These are phyloP conservation scores for Gallinago solitaria DNA, from an alignment of 2,797 vertebrate species.

Conservation along the genomic window DNA sequence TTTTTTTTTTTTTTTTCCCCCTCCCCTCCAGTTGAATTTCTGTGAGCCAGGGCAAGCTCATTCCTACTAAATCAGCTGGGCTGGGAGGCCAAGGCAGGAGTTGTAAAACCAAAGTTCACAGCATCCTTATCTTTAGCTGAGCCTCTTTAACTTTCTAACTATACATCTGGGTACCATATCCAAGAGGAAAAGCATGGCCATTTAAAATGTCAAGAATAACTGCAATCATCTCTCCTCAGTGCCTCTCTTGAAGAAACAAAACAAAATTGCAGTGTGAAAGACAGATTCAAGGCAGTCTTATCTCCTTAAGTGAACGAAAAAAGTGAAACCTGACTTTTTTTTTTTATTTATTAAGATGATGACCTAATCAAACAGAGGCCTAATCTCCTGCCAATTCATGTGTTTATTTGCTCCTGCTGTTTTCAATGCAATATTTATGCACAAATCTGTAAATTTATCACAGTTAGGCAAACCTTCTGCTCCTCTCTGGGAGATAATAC, in stretches of 20 bases:
- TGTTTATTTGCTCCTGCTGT: not conserved
- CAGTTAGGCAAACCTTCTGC: not conserved
- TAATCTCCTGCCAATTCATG: not conserved
- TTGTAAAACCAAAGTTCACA: slow-evolving; percentile 39
- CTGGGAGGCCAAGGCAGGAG: slow-evolving; percentile 28
- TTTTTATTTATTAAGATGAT: not conserved
- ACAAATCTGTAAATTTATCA: not conserved
- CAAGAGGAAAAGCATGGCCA: slow-evolving; percentile 45
- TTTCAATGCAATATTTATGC: not conserved
- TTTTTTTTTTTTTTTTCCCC: not conserved
- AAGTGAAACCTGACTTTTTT: not conserved
- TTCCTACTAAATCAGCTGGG: slow-evolving; percentile 27
- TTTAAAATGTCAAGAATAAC: slow-evolving; percentile 59
- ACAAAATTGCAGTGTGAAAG: slow-evolving; percentile 38
- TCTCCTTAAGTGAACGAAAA: not conserved
- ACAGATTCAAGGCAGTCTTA: slow-evolving; percentile 1
- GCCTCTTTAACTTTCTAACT: slow-evolving; percentile 64
- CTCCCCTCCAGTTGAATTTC: not conserved
- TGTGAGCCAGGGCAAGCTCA: not conserved
- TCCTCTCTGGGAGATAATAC: not conserved
- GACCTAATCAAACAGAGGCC: not conserved
- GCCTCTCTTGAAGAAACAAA: slow-evolving; percentile 51
- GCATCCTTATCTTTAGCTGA: slow-evolving; percentile 53
- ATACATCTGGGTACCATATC: slow-evolving; percentile 56
- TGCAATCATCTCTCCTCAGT: slow-evolving; percentile 29